Evolutionary conservation across 2,797 vertebrate genomes (phyloP), one percentile per base, ranked within the genome.

Genomic region (Notamacropus eugenii): DNA sequence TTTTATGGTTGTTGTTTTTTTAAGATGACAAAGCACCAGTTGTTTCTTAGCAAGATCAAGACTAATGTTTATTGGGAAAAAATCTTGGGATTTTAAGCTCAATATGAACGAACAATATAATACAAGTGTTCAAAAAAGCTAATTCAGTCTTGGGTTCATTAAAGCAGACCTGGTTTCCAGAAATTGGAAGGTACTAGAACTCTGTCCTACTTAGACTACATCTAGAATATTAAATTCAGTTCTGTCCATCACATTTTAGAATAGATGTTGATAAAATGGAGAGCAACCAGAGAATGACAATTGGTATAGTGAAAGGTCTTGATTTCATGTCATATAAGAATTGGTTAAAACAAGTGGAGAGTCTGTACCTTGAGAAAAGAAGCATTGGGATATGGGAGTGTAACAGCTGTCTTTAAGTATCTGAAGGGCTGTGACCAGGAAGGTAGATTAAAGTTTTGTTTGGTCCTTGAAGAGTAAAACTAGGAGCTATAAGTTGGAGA

Each of bases 11-110:
- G 27, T 29, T 58, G 57, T 67, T n/a, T 19, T n/a, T 93, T 92
- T 92, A 92, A 96, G 87, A 91, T 92, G 46, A 74, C 12, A 96
- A 96, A 59, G 74, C 52, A 94, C 13, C 93, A 57, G 1, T 93
- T 92, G 29, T 8, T 74, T 50, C 40, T 87, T 87, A 87, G 24
- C 40, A 87, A 12, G 40, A 50, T 87, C 22, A 87, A 87, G 40
- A 87, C 74, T 87, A 87, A 87, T 87, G 40, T 87, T 87, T 50
- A 3, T 87, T 50, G 40, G 74, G 40, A 28, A 87, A 87, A 87
- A 27, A 87, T 87, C 74, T 87, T 46, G 40, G 24, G 40, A 1
- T 87, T 40, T 87, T 24, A 27, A 50, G 40, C 40, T 50, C 24
- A 82, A 24, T 27, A 50, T 50, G 67, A 46, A 13, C 74, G 22